Percentiles rank a stretch among this genome's conserved stretches.
Evolutionary conservation across 2,888 invertebrate genomes (phyloP).

Genomic region (Cacoxenus indagator): DNA sequence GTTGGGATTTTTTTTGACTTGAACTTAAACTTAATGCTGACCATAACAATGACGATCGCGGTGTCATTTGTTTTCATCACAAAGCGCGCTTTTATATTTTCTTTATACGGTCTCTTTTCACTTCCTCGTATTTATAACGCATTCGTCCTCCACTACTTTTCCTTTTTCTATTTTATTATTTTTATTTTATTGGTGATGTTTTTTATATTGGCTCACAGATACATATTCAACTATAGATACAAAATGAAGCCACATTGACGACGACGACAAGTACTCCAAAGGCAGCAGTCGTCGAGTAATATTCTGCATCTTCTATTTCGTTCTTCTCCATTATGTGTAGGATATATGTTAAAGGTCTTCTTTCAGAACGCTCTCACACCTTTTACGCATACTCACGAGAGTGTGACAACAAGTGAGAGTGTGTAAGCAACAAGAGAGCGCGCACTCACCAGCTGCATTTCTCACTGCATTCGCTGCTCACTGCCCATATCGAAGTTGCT

Average conservation of each 20-base stretch:
- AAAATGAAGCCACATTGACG: too few species aligned
- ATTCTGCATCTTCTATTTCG: too few species aligned
- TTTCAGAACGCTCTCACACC: too few species aligned
- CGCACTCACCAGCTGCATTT: constrained; percentile 11
- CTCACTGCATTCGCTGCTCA: not conserved
- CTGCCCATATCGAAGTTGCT: not conserved
- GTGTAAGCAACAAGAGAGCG: too few species aligned
- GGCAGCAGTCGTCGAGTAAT: too few species aligned
- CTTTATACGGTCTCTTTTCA: not conserved
- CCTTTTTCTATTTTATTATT: not conserved
- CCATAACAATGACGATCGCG: too few species aligned
- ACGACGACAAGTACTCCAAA: too few species aligned
- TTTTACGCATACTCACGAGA: too few species aligned
- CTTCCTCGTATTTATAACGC: constrained; percentile 1
- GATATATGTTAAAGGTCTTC: too few species aligned
- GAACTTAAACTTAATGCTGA: not conserved
- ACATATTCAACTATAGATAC: not conserved
- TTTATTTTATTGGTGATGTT: not conserved
- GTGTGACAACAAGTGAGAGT: too few species aligned
- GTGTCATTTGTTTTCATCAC: not conserved
- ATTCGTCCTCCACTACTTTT: constrained; percentile 15
- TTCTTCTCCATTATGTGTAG: too few species aligned
- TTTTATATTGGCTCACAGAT: not conserved
- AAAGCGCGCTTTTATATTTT: not conserved
- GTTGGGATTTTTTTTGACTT: not conserved